A percentile compares a stretch with the other conserved stretches of the same genome.
Evolutionary conservation across 2,113 vertebrate genomes (phyloP).

Genomic region (Ophthalmolycus amberensis): DNA sequence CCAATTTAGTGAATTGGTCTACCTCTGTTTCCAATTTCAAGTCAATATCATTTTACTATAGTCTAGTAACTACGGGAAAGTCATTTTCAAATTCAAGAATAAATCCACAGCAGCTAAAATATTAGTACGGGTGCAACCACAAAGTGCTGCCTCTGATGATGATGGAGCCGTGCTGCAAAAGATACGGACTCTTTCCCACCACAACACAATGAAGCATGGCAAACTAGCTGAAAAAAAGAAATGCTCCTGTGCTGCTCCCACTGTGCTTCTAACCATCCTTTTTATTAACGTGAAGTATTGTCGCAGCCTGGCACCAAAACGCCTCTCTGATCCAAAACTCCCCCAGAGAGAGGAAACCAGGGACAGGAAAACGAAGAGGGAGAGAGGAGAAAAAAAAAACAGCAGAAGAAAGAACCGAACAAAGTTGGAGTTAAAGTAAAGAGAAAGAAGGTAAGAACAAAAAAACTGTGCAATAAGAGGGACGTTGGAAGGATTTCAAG

Average conservation of each 20-base stretch:
- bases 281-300: slow-evolving; percentile 74
- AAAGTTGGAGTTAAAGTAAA: slow-evolving; percentile 48
- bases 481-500: slow-evolving; percentile 31
- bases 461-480: slow-evolving; percentile 37
- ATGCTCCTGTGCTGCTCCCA: slow-evolving; percentile 45
- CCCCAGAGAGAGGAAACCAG: slow-evolving; percentile 64
- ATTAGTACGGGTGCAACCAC: slow-evolving; percentile 9
- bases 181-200: slow-evolving; percentile 38
- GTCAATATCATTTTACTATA: slow-evolving; percentile 13
- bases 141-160: slow-evolving; percentile 51
- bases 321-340: slow-evolving; percentile 67
- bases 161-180: slow-evolving; percentile 40
- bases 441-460: slow-evolving; percentile 56
- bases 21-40: slow-evolving; percentile 39
- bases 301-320: slow-evolving; percentile 64
- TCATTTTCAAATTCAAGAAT: slow-evolving; percentile 26
- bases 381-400: not conserved
- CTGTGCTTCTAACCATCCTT: slow-evolving; percentile 65
- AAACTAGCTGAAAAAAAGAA: slow-evolving; percentile 42
- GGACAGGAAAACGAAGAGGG: slow-evolving; percentile 34
- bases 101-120: slow-evolving; percentile 32
- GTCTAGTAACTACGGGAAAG: slow-evolving; percentile 3
- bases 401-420: slow-evolving; percentile 44
- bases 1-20: slow-evolving; percentile 19
- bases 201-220: slow-evolving; percentile 55